Evolutionary conservation across 2,113 vertebrate genomes (phyloP), one percentile per base, ranked within the genome.

Genomic region (Orthonyx spaldingii): DNA sequence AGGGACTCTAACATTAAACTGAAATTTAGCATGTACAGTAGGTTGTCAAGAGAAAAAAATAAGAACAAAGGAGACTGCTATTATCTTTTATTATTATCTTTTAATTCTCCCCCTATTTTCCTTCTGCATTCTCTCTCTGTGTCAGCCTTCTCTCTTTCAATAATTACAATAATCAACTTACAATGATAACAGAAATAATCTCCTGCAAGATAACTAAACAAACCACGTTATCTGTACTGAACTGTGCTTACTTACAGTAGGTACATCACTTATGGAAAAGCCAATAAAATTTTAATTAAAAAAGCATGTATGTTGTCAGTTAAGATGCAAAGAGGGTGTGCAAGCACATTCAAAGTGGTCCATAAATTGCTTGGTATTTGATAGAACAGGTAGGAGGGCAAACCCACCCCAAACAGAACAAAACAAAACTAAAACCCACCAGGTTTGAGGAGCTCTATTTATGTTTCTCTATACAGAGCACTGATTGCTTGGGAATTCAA

Each of bases 101-200:
- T 96, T 94, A 90, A 97, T 96, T 68, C 91, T 42, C 68, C 72
- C 72, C 77, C 79, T 59, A 15, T 94, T 95, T 96, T 93, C 83
- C 49, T 96, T 93, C 79, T 82, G 69, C 53, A 42, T 75, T 46
- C n/a, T 86, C 59, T 52, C 91, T 93, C 69, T 94, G 74, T 95
- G 82, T 92, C 82, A 94, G 76, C 89, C 76, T 75, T 97, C 94
- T 97, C 93, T 95, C 88, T 97, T 96, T 96, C 96, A 96, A 90
- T 97, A 97, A 97, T 97, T 97, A 96, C 94, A 97, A 97, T 96
- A 96, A 97, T 97, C 96, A 97, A 94, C 94, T 94, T 96, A 93
- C 91, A 96, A 72, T 80, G 97, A 97, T 97, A 97, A 97, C 96
- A 96, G 95, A 96, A 97, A 94, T 94, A 95, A 97, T 97, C 97